Conservation (phyloP, 1,140 invertebrate genomes). For the Ostrea denselamellosa region DNA sequence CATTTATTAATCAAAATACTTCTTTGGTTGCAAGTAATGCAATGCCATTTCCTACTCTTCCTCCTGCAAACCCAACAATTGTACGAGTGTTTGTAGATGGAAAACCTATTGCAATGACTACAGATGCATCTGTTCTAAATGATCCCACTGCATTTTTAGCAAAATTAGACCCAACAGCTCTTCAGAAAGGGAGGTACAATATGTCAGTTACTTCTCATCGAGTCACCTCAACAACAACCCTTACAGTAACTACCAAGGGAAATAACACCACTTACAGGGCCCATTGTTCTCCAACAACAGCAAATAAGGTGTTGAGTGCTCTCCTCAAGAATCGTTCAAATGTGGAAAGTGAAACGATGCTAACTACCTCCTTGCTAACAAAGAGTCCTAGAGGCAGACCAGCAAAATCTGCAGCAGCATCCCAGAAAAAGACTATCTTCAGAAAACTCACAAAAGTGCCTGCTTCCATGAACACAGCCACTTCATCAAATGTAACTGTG, state of each 20-base stretch:
- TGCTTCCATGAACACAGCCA: neutral
- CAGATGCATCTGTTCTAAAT: constrained; percentile 55
- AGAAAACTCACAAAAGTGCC: neutral
- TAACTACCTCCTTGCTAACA: neutral
- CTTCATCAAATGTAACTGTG: neutral
- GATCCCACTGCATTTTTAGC: constrained; percentile 48
- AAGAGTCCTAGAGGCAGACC: neutral
- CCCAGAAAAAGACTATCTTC: constrained; percentile 3
- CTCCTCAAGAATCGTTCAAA: neutral
- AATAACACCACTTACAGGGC: neutral
- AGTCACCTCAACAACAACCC: constrained; percentile 23
- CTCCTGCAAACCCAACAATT: constrained; percentile 43
- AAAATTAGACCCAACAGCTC: constrained; percentile 43
- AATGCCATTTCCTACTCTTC: neutral
- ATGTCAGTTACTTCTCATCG: constrained; percentile 51
- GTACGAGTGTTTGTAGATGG: constrained; percentile 58
- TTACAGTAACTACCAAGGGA: neutral
- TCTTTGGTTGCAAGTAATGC: neutral
- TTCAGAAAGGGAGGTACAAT: constrained; percentile 56
- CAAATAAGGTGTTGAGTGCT: constrained; percentile 20
- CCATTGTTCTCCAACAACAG: neutral
- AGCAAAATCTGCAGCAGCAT: neutral
- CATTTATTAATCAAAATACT: neutral
- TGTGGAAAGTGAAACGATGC: neutral
- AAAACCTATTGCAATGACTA: constrained; percentile 58